Evolutionary conservation across 1,140 invertebrate species (phyloP).

Genomic region (Trichomalopsis sarcophagae): DNA sequence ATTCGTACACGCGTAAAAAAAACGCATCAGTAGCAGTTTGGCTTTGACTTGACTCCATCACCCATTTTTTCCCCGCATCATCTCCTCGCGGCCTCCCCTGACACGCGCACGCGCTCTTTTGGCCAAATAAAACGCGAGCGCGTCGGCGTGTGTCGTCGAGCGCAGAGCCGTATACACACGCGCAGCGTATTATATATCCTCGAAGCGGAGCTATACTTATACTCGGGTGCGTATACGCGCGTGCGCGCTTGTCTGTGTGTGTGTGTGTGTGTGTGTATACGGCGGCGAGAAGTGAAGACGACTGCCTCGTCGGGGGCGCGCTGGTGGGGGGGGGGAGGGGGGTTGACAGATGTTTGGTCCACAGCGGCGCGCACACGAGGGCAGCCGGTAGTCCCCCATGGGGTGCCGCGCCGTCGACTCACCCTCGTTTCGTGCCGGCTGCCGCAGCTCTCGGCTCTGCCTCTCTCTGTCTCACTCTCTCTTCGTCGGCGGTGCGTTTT

Average conservation of each 20-base stretch:
- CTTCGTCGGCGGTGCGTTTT: not conserved
- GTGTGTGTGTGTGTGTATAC: not conserved
- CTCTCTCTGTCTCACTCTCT: not conserved
- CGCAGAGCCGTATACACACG: too few species aligned
- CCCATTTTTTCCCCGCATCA: not conserved
- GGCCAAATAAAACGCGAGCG: not conserved
- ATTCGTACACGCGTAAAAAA: too few species aligned
- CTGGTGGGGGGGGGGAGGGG: constrained; percentile 60
- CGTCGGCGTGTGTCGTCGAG: constrained; percentile 9
- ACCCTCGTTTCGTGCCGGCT: constrained; percentile 13
- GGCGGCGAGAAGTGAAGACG: not conserved
- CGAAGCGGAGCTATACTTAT: not conserved
- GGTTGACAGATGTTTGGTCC: constrained; percentile 72
- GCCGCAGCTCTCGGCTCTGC: constrained; percentile 24
- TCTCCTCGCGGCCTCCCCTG: not conserved
- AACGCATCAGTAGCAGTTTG: not conserved
- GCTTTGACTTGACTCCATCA: not conserved
- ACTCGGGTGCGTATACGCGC: not conserved
- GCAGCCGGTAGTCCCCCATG: constrained; percentile 63
- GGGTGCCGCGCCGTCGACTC: constrained; percentile 61
- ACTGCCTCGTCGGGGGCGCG: constrained; percentile 48
- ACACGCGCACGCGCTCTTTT: not conserved
- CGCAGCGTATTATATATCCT: not conserved
- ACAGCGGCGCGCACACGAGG: constrained; percentile 53
- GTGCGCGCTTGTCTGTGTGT: not conserved